phyloP scores from a whole-genome alignment of 2,113 vertebrate genomes.

The Philantomba maxwellii region DNA sequence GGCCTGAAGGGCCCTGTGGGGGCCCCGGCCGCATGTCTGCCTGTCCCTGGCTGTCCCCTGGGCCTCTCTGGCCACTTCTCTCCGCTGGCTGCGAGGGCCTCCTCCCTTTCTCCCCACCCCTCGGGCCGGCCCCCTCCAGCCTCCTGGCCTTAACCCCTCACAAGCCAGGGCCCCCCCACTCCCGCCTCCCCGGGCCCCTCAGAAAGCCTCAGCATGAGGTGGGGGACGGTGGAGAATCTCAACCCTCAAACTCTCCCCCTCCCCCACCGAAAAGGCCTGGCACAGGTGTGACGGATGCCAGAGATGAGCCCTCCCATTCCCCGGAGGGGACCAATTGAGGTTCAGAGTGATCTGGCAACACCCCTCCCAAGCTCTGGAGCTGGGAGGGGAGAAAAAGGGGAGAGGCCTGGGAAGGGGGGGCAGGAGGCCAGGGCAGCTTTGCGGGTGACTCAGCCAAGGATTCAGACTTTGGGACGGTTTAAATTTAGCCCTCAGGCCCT shows the following conservation, averaged over 20 bases:
- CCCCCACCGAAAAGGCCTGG: neutral
- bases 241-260: neutral
- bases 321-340: neutral
- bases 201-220: neutral
- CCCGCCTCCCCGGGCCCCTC: neutral
- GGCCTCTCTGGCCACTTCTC: conserved; percentile 64
- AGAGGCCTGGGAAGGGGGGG: neutral
- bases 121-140: conserved; percentile 47
- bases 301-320: neutral
- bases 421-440: conserved; percentile 8
- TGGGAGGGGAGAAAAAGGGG: neutral
- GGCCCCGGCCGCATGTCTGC: conserved; percentile 30
- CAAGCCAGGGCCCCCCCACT: conserved; percentile 33
- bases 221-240: neutral
- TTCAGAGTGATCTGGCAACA: neutral
- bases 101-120: conserved; percentile 56
- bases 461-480: conserved; percentile 61
- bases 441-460: conserved; percentile 62
- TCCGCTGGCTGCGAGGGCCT: neutral
- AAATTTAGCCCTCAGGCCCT: conserved; percentile 56
- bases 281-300: neutral
- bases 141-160: conserved; percentile 58
- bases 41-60: conserved; percentile 32
- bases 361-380: neutral
- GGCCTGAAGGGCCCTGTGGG: conserved; percentile 10